These are phyloP conservation scores for Pelochelys cantorii DNA, from an alignment of 2,797 vertebrate species.

Conservation along the genomic window DNA sequence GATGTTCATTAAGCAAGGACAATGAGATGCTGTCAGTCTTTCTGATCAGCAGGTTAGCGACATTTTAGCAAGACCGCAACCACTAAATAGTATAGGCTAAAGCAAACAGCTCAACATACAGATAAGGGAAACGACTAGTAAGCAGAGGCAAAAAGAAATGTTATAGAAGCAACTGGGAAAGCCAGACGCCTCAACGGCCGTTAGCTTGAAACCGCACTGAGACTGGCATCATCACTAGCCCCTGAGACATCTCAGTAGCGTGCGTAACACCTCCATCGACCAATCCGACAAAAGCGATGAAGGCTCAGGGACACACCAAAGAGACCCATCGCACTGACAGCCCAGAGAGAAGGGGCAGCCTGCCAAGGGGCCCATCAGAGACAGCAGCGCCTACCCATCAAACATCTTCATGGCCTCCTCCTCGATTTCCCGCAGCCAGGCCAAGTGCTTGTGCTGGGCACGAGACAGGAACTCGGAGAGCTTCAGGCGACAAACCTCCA, in stretches of 20 bases:
- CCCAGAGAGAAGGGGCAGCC: not conserved
- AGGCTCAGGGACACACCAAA: accelerated
- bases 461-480: conserved; percentile 82
- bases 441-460: conserved; percentile 86
- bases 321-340: accelerated
- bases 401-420: conserved; percentile 92
- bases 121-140: not conserved
- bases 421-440: conserved; percentile 94
- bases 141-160: not conserved
- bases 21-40: accelerated
- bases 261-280: not conserved
- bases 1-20: accelerated
- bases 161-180: not conserved
- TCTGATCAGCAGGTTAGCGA: not conserved
- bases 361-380: accelerated
- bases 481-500: conserved; percentile 86
- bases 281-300: not conserved
- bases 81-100: not conserved
- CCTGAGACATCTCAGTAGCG: not conserved
- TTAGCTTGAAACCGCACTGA: not conserved
- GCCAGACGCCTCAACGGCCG: not conserved
- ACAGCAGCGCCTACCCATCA: conserved; percentile 81
- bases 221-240: not conserved
- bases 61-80: not conserved
- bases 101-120: not conserved